Evolutionary conservation across 2,888 invertebrate species (phyloP).

Genomic region (Chalcosyrphus nemorum): DNA sequence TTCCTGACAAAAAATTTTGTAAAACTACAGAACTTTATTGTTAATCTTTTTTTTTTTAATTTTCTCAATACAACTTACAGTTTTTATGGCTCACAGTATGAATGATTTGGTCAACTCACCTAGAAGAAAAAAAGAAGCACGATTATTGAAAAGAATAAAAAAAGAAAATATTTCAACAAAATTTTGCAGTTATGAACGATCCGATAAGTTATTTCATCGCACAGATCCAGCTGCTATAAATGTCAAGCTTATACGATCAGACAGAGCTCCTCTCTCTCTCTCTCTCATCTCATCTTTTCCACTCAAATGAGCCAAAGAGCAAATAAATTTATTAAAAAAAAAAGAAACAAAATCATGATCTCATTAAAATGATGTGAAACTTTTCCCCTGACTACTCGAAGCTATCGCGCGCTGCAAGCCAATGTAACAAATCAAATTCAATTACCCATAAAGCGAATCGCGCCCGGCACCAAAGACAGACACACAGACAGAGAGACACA

Average conservation of each 20-base stretch:
- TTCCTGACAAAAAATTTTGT: too few species aligned
- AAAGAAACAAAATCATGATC: slow-evolving; percentile 36
- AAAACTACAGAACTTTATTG: too few species aligned
- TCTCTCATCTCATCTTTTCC: neutral
- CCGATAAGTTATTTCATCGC: slow-evolving; percentile 44
- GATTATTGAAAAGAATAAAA: neutral
- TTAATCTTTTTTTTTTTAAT: too few species aligned
- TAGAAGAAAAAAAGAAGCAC: neutral
- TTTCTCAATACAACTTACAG: neutral
- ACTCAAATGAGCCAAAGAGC: neutral
- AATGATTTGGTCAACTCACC: too few species aligned
- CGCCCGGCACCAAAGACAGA: too few species aligned
- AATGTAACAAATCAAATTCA: slow-evolving; percentile 70
- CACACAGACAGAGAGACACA: slow-evolving; percentile 38
- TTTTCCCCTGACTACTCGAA: slow-evolving; percentile 2
- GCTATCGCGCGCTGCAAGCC: slow-evolving; percentile 31
- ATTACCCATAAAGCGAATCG: slow-evolving; percentile 68
- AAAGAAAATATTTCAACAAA: slow-evolving; percentile 28
- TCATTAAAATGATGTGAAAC: slow-evolving; percentile 56
- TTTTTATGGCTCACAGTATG: too few species aligned
- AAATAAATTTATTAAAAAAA: neutral
- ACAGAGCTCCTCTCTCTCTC: neutral
- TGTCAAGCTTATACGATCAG: slow-evolving; percentile 36
- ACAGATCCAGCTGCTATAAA: slow-evolving; percentile 35
- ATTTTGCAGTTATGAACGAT: slow-evolving; percentile 44